Base-by-base conservation (phyloP, 2,888 invertebrate species). In the Malacosoma neustria region DNA sequence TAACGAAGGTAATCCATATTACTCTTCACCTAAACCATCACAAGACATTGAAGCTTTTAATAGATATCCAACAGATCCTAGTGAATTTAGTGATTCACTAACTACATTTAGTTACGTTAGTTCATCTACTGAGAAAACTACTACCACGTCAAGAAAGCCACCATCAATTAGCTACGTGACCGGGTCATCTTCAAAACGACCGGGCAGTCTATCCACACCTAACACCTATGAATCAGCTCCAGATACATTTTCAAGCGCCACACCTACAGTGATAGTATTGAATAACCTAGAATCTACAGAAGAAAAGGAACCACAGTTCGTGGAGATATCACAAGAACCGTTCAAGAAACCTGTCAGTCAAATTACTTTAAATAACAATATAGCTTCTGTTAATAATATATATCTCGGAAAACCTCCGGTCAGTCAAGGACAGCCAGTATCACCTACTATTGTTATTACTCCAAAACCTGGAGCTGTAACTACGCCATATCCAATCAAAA, bases 401-500 rank as follows among this genome's bases (percentile, higher is more conserved):
- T 86, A 76, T 36, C 63, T 85, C 57, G 70, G 67, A 2, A 77
- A 80, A 57, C 82, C 84, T 1, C 52, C 69, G 0, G 46, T 53
- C 11, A 51, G 45, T 7, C 84, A 87, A 5, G 87, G 89, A 15
- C 77, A 77, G 36, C 89, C 79, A 0, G 72, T 91, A 6, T 86
- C 87, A 1, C 89, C 91, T 1, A 91, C 91, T 0, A 82, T 91
- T 4, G 75, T 90, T 3, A 92, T 91, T 7, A 92, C 92, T 2
- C 91, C 92, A 2, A 92, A 92, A 61, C 92, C 92, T 1, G 87
- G 87, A 0, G 64, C 74, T 1, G 53, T 53, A 1, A 79, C 84
- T 0, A 75, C 79, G 11, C 79, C 81, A 1, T 76, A 68, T 14
- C 76, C 82, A 7, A 49, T 64, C 1, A 76, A 66, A 46, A 46